phyloP scores from a whole-genome alignment of 2,888 invertebrate species.

The Taphrorychus bicolor region DNA sequence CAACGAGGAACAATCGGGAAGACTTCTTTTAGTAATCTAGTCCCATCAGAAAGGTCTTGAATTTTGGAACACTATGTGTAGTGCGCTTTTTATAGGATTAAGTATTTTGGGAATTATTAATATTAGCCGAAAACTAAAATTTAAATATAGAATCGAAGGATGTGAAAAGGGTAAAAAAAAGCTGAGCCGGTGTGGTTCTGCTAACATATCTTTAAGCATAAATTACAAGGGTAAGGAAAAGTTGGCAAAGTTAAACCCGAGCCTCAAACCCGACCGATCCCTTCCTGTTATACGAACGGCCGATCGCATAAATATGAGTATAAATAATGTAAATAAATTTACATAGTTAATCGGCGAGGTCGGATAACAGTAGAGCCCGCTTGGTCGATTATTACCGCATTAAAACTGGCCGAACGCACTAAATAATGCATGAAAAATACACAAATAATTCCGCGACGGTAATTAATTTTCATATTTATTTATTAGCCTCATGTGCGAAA shows the following conservation, averaged over 20 bases:
- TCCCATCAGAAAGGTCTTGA: too few relatives aligned
- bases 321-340: slow-evolving; percentile 34
- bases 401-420: slow-evolving; percentile 21
- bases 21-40: too few relatives aligned
- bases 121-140: too few relatives aligned
- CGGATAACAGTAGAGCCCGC: neutral
- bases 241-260: neutral
- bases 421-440: slow-evolving; percentile 34
- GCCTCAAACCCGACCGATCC: neutral
- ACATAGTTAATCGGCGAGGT: slow-evolving; percentile 21
- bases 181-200: neutral
- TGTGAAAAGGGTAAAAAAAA: too few relatives aligned
- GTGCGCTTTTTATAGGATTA: too few relatives aligned
- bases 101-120: too few relatives aligned
- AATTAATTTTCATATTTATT: slow-evolving; percentile 38
- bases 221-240: neutral
- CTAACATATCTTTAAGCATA: neutral
- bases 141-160: too few relatives aligned
- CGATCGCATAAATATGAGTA: slow-evolving; percentile 15
- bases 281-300: neutral
- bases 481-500: slow-evolving; percentile 27
- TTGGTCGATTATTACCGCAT: slow-evolving; percentile 26
- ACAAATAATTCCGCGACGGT: slow-evolving; percentile 29
- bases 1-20: too few relatives aligned
- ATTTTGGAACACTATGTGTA: too few relatives aligned